Base-by-base conservation (phyloP, 2,888 invertebrate genomes). In the Ptilodon capucinus region DNA sequence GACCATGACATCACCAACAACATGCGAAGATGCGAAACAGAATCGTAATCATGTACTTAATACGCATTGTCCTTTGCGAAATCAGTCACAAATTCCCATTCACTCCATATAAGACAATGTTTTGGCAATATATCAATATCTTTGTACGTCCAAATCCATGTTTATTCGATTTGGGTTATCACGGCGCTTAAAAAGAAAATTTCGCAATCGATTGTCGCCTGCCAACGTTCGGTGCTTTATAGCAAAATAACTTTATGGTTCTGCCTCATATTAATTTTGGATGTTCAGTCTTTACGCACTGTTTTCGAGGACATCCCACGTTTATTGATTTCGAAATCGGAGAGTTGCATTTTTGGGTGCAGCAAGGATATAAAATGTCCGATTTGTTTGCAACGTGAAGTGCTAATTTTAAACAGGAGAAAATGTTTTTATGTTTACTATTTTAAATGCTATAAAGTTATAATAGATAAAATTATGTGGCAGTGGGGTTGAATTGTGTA, bases 121-220 rank as follows among this genome's bases (percentile, higher is more conserved):
- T 48, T 56, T 49, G 42, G 35, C 40, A 51, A 48, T 36, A 16
- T 47, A 48, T 43, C 40, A 49, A 44, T 8, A 57, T 62, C 57
- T 63, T 66, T 59, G 51, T 48, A 43, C 39, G 36, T 42, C 54
- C 57, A 55, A 59, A 64, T 51, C 43, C 39, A 67, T 48, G 46
- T 45, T 42, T 48, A 50, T 51, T 57, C 42, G 11, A 52, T 54
- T 50, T 51, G 35, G 32, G 49, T 44, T 50, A 51, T 43, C 35
- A n/a, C n/a, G 48, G 34, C 28, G 59, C 42, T 44, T 36, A 44
- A 48, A 42, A 46, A 23, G 19, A 40, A 25, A 44, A 49, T 70
- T 48, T 60, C 50, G 53, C 53, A 60, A 63, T 55, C 41, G 51
- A 54, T 54, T 58, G 28, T 58, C 46, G 36, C 47, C 36, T 30